Evolutionary conservation across 2,113 vertebrate genomes (phyloP), one percentile per base, ranked within the genome.

Genomic region (Chaetura pelagica): DNA sequence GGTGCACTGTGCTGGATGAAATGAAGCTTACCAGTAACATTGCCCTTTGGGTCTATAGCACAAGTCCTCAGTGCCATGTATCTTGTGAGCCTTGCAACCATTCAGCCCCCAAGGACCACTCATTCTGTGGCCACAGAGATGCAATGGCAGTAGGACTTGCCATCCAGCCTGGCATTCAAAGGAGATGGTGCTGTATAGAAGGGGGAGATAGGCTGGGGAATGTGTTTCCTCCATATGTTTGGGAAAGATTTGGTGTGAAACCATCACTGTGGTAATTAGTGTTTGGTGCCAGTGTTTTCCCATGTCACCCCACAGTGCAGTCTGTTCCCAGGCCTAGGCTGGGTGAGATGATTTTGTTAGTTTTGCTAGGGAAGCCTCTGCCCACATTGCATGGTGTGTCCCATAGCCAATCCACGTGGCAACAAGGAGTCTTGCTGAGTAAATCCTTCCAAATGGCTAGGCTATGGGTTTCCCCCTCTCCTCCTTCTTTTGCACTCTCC

Each of bases 331-430:
- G 21, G 26, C 10, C 20, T 48, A 23, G 14, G 7, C 5, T 26
- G 19, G 4, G 42, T 44, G 30, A 34, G 34, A 38, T 77, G 2
- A 29, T 62, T 76, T 72, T 38, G 11, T 71, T 38, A 38, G 38
- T 38, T 38, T 38, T 10, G 20, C 58, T 74, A 49, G 42, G 59
- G 48, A 68, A 54, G 7, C 72, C 22, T 62, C 71, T 79, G 23
- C 55, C 38, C 6, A 30, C 6, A 48, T 69, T 1, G 2, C 2
- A 0, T 46, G 16, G 1, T 34, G 11, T 30, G 9, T 72, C 42
- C 52, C 30, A 24, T 72, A 48, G 51, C 24, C 13, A 44, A 9
- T 63, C 4, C 24, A 26, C 48, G 75, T 32, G 4, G 68, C 44
- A 85, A 42, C 13, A 42, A 27, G 4, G 62, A 55, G 23, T 12